Evolutionary conservation across 2,797 vertebrate species (phyloP).

Genomic region (Pagetopsis macropterus): DNA sequence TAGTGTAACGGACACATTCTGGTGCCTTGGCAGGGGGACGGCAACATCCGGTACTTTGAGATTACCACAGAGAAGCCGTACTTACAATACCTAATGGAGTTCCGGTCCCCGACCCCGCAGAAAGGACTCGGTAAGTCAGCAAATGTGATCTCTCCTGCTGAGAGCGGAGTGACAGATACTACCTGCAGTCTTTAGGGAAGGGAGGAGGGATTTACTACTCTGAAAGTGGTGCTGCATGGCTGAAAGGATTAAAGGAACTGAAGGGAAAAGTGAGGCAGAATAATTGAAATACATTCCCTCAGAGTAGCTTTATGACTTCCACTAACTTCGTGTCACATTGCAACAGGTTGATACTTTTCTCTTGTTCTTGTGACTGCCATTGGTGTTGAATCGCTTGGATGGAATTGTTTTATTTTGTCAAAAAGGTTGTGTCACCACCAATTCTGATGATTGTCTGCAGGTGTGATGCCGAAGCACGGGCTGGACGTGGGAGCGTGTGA

Average conservation of each 20-base stretch:
- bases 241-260: constrained; percentile 13
- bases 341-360: constrained; percentile 9
- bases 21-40: constrained; percentile 88
- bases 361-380: background rate
- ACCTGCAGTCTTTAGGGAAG: background rate
- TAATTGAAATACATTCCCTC: background rate
- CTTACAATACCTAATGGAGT: constrained; percentile 97
- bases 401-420: constrained; percentile 3
- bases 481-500: constrained; percentile 94
- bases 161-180: constrained; percentile 2
- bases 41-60: constrained; percentile 98
- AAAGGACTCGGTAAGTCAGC: constrained; percentile 93
- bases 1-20: constrained; percentile 16
- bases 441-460: constrained; percentile 73
- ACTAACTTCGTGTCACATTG: background rate
- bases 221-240: constrained; percentile 3
- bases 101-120: constrained; percentile 93
- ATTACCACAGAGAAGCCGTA: constrained; percentile 94
- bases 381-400: constrained; percentile 4
- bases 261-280: background rate
- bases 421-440: background rate
- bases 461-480: constrained; percentile 97
- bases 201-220: background rate
- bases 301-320: background rate
- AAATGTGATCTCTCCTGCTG: constrained; percentile 1